phyloP scores from a whole-genome alignment of 1,140 invertebrate species.

The Bacillus rossius region DNA sequence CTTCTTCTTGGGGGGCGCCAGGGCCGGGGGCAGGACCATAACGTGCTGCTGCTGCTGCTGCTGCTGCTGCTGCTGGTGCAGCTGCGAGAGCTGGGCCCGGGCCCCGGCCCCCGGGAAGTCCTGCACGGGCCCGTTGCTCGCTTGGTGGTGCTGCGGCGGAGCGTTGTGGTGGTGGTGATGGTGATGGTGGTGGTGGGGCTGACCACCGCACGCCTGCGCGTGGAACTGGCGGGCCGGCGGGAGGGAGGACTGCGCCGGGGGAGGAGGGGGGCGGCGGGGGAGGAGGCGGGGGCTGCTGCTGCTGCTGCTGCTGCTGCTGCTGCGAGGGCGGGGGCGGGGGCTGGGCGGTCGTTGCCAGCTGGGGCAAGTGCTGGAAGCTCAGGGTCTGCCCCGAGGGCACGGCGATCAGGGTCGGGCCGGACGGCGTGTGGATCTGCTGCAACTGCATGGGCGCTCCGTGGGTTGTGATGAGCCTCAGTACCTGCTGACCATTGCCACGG shows the following conservation, averaged over 20 bases:
- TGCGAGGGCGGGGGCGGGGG: constrained; percentile 1
- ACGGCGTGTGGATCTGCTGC: constrained; percentile 46
- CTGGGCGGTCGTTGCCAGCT: not conserved
- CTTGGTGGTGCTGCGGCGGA: too few species aligned
- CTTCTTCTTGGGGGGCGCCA: constrained; percentile 44
- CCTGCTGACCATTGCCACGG: constrained; percentile 18
- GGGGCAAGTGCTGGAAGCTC: constrained; percentile 7
- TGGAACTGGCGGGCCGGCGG: too few species aligned
- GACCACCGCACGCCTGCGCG: too few species aligned
- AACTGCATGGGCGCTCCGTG: constrained; percentile 39
- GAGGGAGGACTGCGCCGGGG: not conserved
- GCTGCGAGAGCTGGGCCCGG: not conserved
- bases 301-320: not conserved
- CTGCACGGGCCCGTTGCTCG: too few species aligned
- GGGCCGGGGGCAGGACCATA: not conserved
- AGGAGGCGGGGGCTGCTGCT: not conserved
- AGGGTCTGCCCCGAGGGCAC: constrained; percentile 28
- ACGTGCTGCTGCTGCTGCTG: not conserved
- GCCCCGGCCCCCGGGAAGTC: too few species aligned
- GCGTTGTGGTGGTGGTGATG: too few species aligned
- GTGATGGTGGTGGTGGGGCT: too few species aligned
- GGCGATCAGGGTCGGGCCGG: constrained; percentile 44
- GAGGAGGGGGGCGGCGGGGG: not conserved
- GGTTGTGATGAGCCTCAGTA: constrained; percentile 32
- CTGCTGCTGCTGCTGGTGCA: not conserved